Evolutionary conservation across 2,113 vertebrate species (phyloP).

Genomic region (Limanda limanda): DNA sequence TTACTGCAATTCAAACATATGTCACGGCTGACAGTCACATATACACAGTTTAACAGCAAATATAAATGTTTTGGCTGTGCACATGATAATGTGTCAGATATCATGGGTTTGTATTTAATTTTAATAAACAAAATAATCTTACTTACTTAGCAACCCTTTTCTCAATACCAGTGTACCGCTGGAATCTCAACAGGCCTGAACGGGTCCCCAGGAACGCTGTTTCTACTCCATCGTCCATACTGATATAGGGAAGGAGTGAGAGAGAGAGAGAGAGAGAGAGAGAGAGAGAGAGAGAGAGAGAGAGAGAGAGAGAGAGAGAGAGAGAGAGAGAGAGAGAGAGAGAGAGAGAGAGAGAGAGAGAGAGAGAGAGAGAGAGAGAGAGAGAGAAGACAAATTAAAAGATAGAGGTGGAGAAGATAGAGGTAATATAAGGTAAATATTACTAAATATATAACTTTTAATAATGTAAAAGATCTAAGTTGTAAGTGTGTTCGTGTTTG

Average conservation of each 20-base stretch:
- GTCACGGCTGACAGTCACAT: background rate
- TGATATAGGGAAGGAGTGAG: constrained; percentile 24
- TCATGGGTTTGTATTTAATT: background rate
- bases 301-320: background rate
- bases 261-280: background rate
- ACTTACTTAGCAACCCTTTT: constrained; percentile 89
- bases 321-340: background rate
- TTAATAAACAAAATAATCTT: background rate
- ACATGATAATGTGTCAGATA: background rate
- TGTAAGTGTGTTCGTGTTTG: background rate
- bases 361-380: background rate
- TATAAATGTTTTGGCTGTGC: background rate
- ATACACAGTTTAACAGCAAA: background rate
- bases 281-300: background rate
- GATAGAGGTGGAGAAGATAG: too few species aligned
- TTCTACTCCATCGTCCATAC: constrained; percentile 85
- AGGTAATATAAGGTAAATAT: too few species aligned
- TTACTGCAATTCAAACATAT: background rate
- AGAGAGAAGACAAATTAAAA: background rate
- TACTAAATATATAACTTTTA: background rate
- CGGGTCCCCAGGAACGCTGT: constrained; percentile 93
- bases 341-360: background rate
- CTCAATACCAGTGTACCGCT: constrained; percentile 87
- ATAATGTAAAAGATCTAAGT: too few species aligned
- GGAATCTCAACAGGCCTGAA: constrained; percentile 89